Evolutionary conservation across 1,140 invertebrate genomes (phyloP).

Genomic region (Cyphomyrmex costatus): DNA sequence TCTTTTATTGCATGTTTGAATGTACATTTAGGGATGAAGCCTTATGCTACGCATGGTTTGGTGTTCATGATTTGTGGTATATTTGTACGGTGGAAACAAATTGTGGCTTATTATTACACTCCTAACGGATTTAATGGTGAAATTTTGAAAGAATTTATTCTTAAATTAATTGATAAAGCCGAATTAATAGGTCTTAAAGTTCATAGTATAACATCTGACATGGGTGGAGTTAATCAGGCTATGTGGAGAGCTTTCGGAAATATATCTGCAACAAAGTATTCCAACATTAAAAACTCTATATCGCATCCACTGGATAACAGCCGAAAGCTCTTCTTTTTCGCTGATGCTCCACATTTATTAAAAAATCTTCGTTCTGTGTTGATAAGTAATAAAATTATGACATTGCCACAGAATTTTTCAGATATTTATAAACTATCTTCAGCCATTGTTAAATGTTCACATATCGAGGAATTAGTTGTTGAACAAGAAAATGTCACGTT

Average conservation of each 20-base stretch:
- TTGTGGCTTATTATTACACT: slow-evolving; percentile 15
- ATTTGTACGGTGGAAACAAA: slow-evolving; percentile 12
- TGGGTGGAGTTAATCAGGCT: not conserved
- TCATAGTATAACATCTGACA: not conserved
- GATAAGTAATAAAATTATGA: slow-evolving; percentile 25
- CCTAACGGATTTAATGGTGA: not conserved
- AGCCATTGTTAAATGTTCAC: not conserved
- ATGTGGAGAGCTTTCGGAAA: not conserved
- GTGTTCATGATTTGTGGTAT: slow-evolving; percentile 10
- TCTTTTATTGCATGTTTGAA: not conserved
- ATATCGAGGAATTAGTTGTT: slow-evolving; percentile 2
- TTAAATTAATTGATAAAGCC: slow-evolving; percentile 8
- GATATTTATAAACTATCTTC: slow-evolving; percentile 9
- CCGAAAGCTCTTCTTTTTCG: not conserved
- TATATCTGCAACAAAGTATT: slow-evolving; percentile 5
- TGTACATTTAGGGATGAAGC: not conserved
- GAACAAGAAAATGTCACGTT: slow-evolving; percentile 14
- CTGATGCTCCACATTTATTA: not conserved
- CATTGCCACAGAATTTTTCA: slow-evolving; percentile 19
- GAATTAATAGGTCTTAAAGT: not conserved
- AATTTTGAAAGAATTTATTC: slow-evolving; percentile 18
- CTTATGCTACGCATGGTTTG: not conserved
- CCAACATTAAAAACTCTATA: not conserved
- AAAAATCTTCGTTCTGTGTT: not conserved
- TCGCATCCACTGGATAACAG: not conserved